Conservation (phyloP, 2,113 vertebrate species). For the Ahaetulla prasina region DNA sequence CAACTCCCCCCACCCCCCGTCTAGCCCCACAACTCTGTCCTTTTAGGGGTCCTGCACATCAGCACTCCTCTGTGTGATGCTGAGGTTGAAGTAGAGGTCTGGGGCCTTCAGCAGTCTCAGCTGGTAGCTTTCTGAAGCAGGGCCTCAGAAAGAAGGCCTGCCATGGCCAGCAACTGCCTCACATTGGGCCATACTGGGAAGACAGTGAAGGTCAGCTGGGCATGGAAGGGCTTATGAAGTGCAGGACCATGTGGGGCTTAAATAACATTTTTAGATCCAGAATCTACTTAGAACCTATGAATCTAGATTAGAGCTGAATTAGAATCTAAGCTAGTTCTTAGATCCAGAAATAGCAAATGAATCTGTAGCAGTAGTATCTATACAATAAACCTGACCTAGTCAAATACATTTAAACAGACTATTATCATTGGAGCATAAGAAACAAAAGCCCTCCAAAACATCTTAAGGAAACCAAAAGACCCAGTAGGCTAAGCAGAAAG, state of each 20-base stretch:
- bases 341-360: too few species aligned
- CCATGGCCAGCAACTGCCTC: not conserved
- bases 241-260: too few species aligned
- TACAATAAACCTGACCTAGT: too few species aligned
- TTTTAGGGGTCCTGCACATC: not conserved
- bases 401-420: too few species aligned
- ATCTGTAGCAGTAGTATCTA: too few species aligned
- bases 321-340: too few species aligned
- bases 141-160: not conserved
- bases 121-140: not conserved
- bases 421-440: not conserved
- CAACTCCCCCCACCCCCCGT: not conserved
- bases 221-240: too few species aligned
- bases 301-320: too few species aligned
- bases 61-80: not conserved
- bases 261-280: too few species aligned
- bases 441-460: not conserved
- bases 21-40: not conserved
- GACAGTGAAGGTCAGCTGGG: not conserved
- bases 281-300: too few species aligned
- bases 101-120: not conserved
- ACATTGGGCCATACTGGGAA: not conserved
- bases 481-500: not conserved
- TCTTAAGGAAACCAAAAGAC: not conserved
- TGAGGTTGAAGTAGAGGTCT: too few species aligned